Evolutionary conservation across 2,888 invertebrate species (phyloP).

Genomic region (Parapristionchus giblindavisi): DNA sequence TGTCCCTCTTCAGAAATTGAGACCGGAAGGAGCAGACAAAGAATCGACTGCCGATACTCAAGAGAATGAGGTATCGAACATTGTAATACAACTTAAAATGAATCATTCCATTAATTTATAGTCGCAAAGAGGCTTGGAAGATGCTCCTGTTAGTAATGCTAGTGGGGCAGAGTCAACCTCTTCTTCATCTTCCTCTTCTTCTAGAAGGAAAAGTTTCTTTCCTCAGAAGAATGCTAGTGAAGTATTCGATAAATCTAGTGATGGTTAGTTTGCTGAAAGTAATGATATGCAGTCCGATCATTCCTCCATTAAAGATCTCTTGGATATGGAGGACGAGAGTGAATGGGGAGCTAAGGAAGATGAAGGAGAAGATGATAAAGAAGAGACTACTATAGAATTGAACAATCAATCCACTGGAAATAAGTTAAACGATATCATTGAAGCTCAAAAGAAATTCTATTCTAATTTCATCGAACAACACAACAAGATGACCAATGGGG

Average conservation of each 20-base stretch:
- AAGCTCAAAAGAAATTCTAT: neutral
- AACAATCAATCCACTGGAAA: neutral
- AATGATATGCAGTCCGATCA: too few species aligned
- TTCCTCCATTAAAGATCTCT: too few species aligned
- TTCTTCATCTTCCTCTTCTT: constrained; percentile 5
- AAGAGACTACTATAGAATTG: neutral
- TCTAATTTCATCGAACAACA: constrained; percentile 23
- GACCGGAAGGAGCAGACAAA: constrained; percentile 26
- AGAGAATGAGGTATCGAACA: constrained; percentile 23
- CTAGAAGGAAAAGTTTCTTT: constrained; percentile 1
- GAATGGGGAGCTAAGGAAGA: too few species aligned
- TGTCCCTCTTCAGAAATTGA: constrained; percentile 31
- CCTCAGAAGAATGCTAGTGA: neutral
- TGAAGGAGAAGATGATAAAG: neutral
- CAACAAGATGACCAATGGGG: constrained; percentile 36
- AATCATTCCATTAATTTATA: neutral
- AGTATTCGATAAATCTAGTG: neutral
- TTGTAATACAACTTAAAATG: too few species aligned
- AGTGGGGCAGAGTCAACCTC: constrained; percentile 13
- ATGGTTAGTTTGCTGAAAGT: neutral
- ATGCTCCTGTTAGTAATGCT: constrained; percentile 16
- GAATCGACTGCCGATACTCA: constrained; percentile 1
- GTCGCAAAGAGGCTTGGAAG: neutral
- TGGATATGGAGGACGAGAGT: too few species aligned
- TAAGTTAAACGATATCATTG: neutral